These are phyloP conservation scores for Thymelicus sylvestris DNA, from an alignment of 2,888 invertebrate species.

Conservation along the genomic window DNA sequence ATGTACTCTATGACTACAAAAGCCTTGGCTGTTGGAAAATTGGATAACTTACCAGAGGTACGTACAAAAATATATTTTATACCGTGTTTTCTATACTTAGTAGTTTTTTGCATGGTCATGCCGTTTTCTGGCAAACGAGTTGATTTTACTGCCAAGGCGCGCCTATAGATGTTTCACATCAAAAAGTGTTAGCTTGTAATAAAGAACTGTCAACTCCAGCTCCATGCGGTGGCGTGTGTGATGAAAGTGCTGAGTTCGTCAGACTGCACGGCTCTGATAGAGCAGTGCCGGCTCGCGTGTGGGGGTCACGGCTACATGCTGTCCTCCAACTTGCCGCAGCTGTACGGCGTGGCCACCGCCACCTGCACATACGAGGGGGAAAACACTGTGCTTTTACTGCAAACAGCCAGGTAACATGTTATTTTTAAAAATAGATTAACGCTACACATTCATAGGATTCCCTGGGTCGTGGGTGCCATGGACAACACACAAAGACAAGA, in stretches of 20 bases:
- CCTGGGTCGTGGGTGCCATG: too few species aligned
- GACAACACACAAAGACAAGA: too few species aligned
- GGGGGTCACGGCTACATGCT: conserved; percentile 98
- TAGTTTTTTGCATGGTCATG: too few species aligned
- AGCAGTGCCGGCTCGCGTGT: conserved; percentile 93
- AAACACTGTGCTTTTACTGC: conserved; percentile 95
- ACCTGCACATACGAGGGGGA: conserved; percentile 98
- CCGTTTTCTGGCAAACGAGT: too few species aligned
- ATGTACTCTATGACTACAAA: conserved; percentile 89
- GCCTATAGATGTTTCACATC: too few species aligned
- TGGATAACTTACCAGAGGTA: conserved; percentile 93
- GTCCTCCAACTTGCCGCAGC: conserved; percentile 93
- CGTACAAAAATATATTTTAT: not conserved
- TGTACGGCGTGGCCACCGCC: conserved; percentile 93
- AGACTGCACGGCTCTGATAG: conserved; percentile 89
- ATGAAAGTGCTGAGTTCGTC: conserved; percentile 94
- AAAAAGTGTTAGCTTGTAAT: too few species aligned
- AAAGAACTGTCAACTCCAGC: conserved; percentile 68
- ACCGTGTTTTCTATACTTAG: too few species aligned
- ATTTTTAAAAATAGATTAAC: not conserved
- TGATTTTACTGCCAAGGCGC: too few species aligned
- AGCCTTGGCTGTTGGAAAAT: conserved; percentile 90
- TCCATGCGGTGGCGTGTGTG: conserved; percentile 95
- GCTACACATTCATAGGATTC: too few species aligned
- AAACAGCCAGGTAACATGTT: conserved; percentile 89